Base-by-base conservation (phyloP, 2,888 invertebrate genomes). In the Eupithecia abbreviata region DNA sequence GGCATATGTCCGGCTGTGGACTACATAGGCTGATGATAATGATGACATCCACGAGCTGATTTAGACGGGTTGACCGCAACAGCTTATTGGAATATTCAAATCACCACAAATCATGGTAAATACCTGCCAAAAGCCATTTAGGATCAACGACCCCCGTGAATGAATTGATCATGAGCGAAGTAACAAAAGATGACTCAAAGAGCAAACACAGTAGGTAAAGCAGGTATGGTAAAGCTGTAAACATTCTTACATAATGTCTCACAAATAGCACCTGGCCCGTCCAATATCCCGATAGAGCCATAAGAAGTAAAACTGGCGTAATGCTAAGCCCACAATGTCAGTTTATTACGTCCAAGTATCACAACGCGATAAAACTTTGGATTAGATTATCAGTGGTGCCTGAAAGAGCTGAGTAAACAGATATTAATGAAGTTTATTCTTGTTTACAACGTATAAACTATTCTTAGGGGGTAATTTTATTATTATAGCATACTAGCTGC, bases 281-380 rank as follows among this genome's bases (percentile, higher is more conserved):
- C 18, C 9, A 58, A 18, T 65, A 66, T 42, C 66, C 7, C 42
- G 42, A 65, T 70, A 42, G 65, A 70, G 74, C 43, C 68, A 68
- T 67, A 66, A 66, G 42, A 49, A 55, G 67, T 43, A 55, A 68
- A 45, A 42, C n/a, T 69, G 68, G 30, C 68, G 45, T 68, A 73
- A 58, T 73, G 7, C 69, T 42, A n/a, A 58, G 45, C 45, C 68
- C 55, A 74, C 55, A 69, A 30, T 45, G 73, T 47, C 45, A 69
- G 45, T 68, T 73, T 73, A 43, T 43, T 55, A 43, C 7, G 18
- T 68, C 43, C 43, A 43, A 55, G 72, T 73, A 51, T 67, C 72
- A 65, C 66, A 66, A 51, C n/a, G 55, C 18, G 12, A 43, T 68
- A 68, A 30, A 73, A 68, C 30, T 30, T 62, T 9, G 4, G 18